Base-by-base conservation (phyloP, 2,113 vertebrate genomes). In the Mionectes macconnelli region DNA sequence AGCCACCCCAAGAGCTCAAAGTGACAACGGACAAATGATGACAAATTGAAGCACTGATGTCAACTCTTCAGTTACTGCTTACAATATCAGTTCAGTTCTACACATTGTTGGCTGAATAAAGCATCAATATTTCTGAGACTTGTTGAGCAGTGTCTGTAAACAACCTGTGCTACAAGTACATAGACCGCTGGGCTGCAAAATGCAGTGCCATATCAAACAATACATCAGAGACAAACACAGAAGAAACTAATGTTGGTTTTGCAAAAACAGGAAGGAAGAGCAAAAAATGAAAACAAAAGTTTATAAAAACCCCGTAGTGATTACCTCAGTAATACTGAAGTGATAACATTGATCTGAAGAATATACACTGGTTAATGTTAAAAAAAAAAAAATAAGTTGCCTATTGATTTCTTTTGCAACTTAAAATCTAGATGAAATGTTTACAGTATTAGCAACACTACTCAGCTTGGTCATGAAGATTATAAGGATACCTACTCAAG, bases 21-120 rank as follows among this genome's bases (percentile, higher is more conserved):
- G 28, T 96, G 93, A 89, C 94, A 94, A 42, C 45, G 63, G 64
- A 91, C 60, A 97, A 96, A 97, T 49, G 47, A 97, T 97, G 95
- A 97, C 70, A 97, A 95, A 97, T 91, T 93, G 94, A 93, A 95
- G 37, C 67, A 89, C 18, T 30, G 64, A 87, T 86, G 83, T 90
- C 76, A 95, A 90, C 47, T 59, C 40, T 87, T 83, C 57, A 74
- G 45, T 70, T 95, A 86, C 47, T 95, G 62, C 59, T 94, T 90
- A 89, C 68, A 8, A 2, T 73, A 69, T 60, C 12, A 55, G 25
- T 83, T 94, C 80, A 76, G 47, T 53, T 69, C 83, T 91, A 81
- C 70, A 90, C 55, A 39, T 22, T 87, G 56, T 63, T 93, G 74
- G 60, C 49, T 76, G 64, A 80, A 87, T 66, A 93, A 84, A 75